Evolutionary conservation across 2,888 invertebrate species (phyloP), one percentile per base, ranked within the genome.

Genomic region (Euphydryas editha): DNA sequence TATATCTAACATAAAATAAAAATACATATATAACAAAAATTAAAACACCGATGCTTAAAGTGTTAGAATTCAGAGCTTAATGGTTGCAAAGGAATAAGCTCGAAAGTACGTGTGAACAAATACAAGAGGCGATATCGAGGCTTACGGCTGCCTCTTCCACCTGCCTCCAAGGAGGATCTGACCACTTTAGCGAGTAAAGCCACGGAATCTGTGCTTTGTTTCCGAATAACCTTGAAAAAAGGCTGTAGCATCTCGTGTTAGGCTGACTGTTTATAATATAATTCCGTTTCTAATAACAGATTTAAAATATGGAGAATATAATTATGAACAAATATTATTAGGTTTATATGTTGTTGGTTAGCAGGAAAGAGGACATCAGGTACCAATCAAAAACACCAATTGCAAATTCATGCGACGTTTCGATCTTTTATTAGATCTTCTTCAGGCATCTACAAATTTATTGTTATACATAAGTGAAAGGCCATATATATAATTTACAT

Each of bases 101-200:
- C 36, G 39, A 37, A 39, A 51, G 44, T 51, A 62, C 58, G 57
- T 46, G 57, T 58, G 62, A 66, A 66, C 58, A 66, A 62, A 66
- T 58, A 62, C 54, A 62, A 59, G 66, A 57, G 49, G 58, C 30
- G 66, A 55, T 66, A 66, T 62, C 66, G 54, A 65, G 65, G 46
- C 58, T 66, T 62, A 49, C 21, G 20, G 6, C 21, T n/a, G 24
- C 24, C 24, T 51, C 51, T 24, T 54, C 54, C 54, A 54, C 54
- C 63, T 58, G 63, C 44, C 63, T 62, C 37, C 65, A 4, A 15
- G n/a, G 39, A 44, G 49, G 42, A 36, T 59, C 62, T 59, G 62
- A 62, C 62, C 58, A 59, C 66, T 66, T 65, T 18, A 62, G 42
- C 51, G 36, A 58, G 63, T 30, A 64, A 59, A 64, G 42, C 51